Conservation (phyloP, 35 echinoderm and acorn worm genomes). For the Apostichopus japonicus region DNA sequence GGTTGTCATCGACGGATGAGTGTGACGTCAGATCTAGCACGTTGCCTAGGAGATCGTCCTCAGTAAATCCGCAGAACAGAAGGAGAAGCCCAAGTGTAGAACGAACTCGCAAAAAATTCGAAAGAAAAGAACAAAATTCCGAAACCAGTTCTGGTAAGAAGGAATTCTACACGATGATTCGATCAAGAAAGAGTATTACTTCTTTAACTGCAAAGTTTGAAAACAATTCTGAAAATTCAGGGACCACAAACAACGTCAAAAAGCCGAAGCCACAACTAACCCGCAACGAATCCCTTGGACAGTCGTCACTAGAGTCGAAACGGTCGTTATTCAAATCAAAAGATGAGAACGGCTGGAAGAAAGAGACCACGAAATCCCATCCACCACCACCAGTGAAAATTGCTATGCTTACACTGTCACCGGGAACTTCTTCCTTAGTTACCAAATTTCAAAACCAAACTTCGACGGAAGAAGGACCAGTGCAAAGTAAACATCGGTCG, state of each 20-base stretch:
- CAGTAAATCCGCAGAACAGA: constrained; percentile 27
- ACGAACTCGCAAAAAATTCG: constrained; percentile 45
- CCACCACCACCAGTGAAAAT: constrained; percentile 23
- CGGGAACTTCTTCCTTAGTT: constrained; percentile 49
- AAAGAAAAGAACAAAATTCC: background rate
- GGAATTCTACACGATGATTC: constrained; percentile 67
- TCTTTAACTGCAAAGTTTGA: constrained; percentile 85
- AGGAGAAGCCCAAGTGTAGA: constrained; percentile 63
- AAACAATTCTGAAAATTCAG: constrained; percentile 39
- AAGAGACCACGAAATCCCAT: background rate
- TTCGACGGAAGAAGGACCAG: background rate
- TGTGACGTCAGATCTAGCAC: constrained; percentile 17
- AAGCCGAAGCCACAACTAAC: constrained; percentile 31
- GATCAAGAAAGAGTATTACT: constrained; percentile 66
- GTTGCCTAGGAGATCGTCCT: constrained; percentile 19
- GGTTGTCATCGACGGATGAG: constrained; percentile 19
- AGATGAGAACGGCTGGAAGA: constrained; percentile 9
- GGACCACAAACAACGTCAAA: constrained; percentile 1
- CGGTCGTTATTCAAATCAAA: constrained; percentile 12
- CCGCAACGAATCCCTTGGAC: constrained; percentile 39
- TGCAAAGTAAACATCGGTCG: background rate
- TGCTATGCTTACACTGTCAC: constrained; percentile 16
- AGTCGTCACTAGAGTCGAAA: constrained; percentile 43
- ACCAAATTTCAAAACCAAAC: constrained; percentile 38
- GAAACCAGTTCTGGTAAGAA: background rate